These are phyloP conservation scores for Larimichthys crocea DNA, from an alignment of 2,113 vertebrate species.

Conservation along the genomic window DNA sequence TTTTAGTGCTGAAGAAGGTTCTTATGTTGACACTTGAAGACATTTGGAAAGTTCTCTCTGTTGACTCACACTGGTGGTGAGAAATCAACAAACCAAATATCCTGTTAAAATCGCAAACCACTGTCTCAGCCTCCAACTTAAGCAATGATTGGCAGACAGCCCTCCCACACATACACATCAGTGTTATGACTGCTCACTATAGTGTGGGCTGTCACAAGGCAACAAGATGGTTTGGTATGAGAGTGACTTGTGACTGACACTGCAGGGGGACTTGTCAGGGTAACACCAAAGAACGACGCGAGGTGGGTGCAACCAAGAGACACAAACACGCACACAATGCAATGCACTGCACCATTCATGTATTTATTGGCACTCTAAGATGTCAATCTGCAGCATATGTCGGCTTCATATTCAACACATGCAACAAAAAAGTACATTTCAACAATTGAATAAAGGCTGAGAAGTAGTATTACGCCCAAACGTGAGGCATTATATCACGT, in stretches of 20 bases:
- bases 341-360: constrained; percentile 8
- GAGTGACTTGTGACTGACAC: constrained; percentile 76
- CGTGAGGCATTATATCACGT: background rate
- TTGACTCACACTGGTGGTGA: constrained; percentile 9
- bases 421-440: background rate
- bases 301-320: constrained; percentile 59
- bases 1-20: background rate
- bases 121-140: constrained; percentile 17
- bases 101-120: constrained; percentile 23
- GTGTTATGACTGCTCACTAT: constrained; percentile 59
- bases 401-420: constrained; percentile 20
- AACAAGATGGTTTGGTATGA: constrained; percentile 54
- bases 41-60: background rate
- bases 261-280: constrained; percentile 71
- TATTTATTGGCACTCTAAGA: constrained; percentile 16
- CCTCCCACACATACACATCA: constrained; percentile 56
- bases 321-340: constrained; percentile 43
- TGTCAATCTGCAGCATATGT: constrained; percentile 50
- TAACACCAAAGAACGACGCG: constrained; percentile 57
- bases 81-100: constrained; percentile 22
- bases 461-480: background rate
- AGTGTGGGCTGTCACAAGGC: constrained; percentile 66
- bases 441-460: constrained; percentile 25
- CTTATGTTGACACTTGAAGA: background rate
- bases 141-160: constrained; percentile 59